Conservation (phyloP, 2,888 invertebrate species). For the Chironomus tentans region DNA sequence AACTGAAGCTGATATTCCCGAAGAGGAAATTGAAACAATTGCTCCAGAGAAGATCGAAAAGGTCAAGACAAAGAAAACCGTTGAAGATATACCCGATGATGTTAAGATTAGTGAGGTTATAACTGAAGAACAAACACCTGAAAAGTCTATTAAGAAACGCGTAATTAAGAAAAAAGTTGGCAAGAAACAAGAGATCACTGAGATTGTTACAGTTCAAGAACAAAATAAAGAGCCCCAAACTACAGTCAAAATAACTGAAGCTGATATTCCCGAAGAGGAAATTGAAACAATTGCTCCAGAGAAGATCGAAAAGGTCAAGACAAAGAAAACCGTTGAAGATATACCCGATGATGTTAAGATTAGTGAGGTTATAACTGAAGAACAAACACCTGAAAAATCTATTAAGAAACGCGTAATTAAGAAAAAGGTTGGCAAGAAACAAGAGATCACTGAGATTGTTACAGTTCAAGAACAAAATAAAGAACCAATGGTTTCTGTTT, state of each 20-base stretch:
- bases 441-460: background rate
- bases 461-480: background rate
- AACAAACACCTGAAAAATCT: no score
- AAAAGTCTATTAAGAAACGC: slow-evolving; percentile 32
- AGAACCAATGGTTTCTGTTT: background rate
- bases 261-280: slow-evolving; percentile 28
- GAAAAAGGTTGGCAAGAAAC: background rate
- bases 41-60: background rate
- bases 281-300: slow-evolving; percentile 26
- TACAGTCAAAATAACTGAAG: slow-evolving; percentile 33
- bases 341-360: no score
- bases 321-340: no score
- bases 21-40: slow-evolving; percentile 29
- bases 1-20: slow-evolving; percentile 36
- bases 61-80: slow-evolving; percentile 21
- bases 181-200: slow-evolving; percentile 29
- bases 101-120: background rate
- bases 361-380: no score
- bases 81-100: background rate
- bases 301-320: no score
- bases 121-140: slow-evolving; percentile 23
- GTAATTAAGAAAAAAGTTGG: slow-evolving; percentile 34
- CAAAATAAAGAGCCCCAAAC: slow-evolving; percentile 36
- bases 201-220: slow-evolving; percentile 32
- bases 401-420: no score